A percentile compares a stretch with the other conserved stretches of the same genome.
These are phyloP conservation scores for Neocloeon triangulifer DNA, from an alignment of 1,140 invertebrate genomes.

Conservation along the genomic window DNA sequence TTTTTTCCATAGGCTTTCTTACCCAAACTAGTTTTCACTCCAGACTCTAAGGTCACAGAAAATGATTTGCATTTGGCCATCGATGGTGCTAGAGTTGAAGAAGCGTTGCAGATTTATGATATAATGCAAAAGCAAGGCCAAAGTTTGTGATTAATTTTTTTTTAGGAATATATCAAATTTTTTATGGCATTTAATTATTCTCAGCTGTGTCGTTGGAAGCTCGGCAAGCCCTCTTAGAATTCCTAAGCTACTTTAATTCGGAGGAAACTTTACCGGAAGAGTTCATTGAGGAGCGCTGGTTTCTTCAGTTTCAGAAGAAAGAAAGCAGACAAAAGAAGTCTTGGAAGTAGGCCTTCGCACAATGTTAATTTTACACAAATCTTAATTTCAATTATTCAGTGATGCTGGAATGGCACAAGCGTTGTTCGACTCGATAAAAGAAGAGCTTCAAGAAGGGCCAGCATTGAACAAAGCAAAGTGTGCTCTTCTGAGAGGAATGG, in stretches of 20 bases:
- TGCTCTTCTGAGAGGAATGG: constrained; percentile 46
- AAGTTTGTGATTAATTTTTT: constrained; percentile 13
- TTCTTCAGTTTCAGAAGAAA: constrained; percentile 20
- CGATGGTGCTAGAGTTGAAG: constrained; percentile 30
- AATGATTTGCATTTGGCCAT: constrained; percentile 38
- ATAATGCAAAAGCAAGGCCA: constrained; percentile 35
- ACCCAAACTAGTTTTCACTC: constrained; percentile 35
- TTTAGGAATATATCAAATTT: constrained; percentile 9
- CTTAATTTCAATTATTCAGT: constrained; percentile 16
- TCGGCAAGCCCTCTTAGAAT: constrained; percentile 49
- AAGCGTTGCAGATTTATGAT: constrained; percentile 50
- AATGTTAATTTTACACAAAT: constrained; percentile 2
- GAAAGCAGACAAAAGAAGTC: constrained; percentile 30
- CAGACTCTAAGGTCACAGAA: constrained; percentile 42
- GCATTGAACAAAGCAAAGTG: too few species aligned
- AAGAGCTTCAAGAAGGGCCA: too few species aligned
- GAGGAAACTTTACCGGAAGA: constrained; percentile 35
- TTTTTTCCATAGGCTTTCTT: constrained; percentile 3
- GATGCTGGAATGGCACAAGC: constrained; percentile 39
- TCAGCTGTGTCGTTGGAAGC: constrained; percentile 28
- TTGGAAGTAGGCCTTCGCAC: constrained; percentile 40
- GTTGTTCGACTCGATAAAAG: too few species aligned
- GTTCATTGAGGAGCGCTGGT: constrained; percentile 56
- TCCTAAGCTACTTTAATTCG: constrained; percentile 66
- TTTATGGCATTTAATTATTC: too few species aligned